Evolutionary conservation across 2,797 vertebrate genomes (phyloP).

Genomic region (Propithecus perrieri): DNA sequence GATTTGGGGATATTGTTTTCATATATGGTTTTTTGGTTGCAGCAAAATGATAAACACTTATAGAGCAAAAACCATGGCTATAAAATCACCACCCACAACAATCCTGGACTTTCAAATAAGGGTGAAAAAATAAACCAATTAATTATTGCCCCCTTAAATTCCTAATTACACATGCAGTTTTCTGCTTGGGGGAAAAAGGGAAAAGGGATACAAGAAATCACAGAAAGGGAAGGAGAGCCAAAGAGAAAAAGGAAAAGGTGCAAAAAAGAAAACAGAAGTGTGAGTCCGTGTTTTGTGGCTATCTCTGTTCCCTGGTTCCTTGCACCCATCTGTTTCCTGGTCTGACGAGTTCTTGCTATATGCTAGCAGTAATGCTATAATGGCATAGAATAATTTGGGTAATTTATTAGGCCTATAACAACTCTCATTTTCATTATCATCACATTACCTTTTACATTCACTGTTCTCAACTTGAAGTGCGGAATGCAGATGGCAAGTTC

Average conservation of each 20-base stretch:
- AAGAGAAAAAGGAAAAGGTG: background rate
- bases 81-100: background rate
- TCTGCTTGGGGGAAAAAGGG: background rate
- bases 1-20: background rate
- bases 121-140: background rate
- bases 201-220: background rate
- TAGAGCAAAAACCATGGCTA: background rate
- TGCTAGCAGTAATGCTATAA: background rate
- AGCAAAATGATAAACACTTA: background rate
- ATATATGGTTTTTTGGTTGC: background rate
- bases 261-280: background rate
- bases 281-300: background rate
- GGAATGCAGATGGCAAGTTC: slow-evolving; percentile 41
- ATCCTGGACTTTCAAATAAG: background rate
- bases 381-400: background rate
- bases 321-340: background rate
- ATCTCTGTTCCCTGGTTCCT: background rate
- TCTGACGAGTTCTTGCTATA: background rate
- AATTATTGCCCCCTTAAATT: background rate
- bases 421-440: slow-evolving; percentile 37
- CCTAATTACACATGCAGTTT: background rate
- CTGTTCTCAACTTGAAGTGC: background rate
- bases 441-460: slow-evolving; percentile 27
- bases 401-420: slow-evolving; percentile 11
- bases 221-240: background rate